Percentiles rank a stretch among this genome's conserved stretches.
phyloP scores from a whole-genome alignment of 1,140 invertebrate genomes.

The Eciton burchellii region DNA sequence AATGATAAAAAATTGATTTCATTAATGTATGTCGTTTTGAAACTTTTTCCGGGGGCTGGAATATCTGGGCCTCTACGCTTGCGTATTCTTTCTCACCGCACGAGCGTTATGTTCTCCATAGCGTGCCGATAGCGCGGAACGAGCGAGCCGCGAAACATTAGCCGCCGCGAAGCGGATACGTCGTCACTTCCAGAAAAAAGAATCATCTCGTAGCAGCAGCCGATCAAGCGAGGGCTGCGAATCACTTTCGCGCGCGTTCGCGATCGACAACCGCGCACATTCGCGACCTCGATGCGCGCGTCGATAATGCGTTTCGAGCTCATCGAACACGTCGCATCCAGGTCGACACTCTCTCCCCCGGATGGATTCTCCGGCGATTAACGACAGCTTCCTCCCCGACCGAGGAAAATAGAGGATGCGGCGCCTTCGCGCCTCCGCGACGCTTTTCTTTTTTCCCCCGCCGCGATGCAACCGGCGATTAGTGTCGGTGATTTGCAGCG shows the following conservation, averaged over 20 bases:
- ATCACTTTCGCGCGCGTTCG: slow-evolving; percentile 46
- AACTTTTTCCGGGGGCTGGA: slow-evolving; percentile 27
- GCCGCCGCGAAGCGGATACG: neutral
- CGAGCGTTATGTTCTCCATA: slow-evolving; percentile 15
- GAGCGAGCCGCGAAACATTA: slow-evolving; percentile 21
- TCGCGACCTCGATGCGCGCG: slow-evolving; percentile 71
- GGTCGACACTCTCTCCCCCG: slow-evolving; percentile 75
- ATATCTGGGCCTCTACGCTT: slow-evolving; percentile 35
- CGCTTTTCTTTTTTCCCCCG: slow-evolving; percentile 22
- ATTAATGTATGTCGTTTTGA: neutral
- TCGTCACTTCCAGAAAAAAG: slow-evolving; percentile 19
- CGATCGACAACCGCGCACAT: slow-evolving; percentile 38
- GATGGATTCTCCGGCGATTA: slow-evolving; percentile 3
- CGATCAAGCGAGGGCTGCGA: neutral
- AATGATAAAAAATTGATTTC: neutral
- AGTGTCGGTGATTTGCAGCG: neutral
- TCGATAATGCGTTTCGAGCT: slow-evolving; percentile 66
- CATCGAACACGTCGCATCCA: slow-evolving; percentile 69
- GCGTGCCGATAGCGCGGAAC: neutral
- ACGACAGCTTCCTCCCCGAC: slow-evolving; percentile 2
- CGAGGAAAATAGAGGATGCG: too few species aligned
- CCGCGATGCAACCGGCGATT: neutral
- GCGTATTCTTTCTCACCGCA: slow-evolving; percentile 34
- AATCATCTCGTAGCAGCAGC: slow-evolving; percentile 46
- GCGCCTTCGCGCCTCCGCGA: too few species aligned